Percentiles rank a stretch among this genome's conserved stretches.
phyloP scores from a whole-genome alignment of 1,140 invertebrate species.

The Bombus breviceps region DNA sequence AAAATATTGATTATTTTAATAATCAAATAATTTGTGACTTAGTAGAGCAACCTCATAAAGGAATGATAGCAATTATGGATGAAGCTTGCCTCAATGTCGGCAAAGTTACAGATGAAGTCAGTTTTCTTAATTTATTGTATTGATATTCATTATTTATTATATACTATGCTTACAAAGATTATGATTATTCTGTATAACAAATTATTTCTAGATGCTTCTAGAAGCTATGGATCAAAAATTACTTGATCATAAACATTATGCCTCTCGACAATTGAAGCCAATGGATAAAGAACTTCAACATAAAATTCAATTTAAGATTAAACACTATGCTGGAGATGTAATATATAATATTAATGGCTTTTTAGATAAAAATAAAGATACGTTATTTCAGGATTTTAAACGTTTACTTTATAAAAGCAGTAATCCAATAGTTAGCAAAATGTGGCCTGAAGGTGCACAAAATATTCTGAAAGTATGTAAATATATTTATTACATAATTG shows the following conservation, averaged over 20 bases:
- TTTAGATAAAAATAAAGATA: constrained; percentile 98
- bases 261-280: constrained; percentile 92
- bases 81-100: constrained; percentile 97
- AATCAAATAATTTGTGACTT: constrained; percentile 97
- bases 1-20: constrained; percentile 95
- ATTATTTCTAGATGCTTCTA: constrained; percentile 87
- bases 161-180: neutral
- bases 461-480: constrained; percentile 90
- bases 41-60: constrained; percentile 94
- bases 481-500: neutral
- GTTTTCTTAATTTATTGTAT: constrained; percentile 10
- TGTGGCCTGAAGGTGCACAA: constrained; percentile 98
- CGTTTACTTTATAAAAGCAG: constrained; percentile 92
- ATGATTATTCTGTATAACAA: neutral
- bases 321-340: constrained; percentile 98
- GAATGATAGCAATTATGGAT: constrained; percentile 96
- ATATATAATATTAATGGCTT: constrained; percentile 95
- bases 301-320: constrained; percentile 92
- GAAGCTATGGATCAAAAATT: constrained; percentile 96
- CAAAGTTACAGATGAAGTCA: constrained; percentile 93
- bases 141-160: constrained; percentile 10
- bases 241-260: constrained; percentile 94
- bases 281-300: constrained; percentile 92
- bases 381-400: constrained; percentile 97
- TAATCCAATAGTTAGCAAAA: constrained; percentile 89